phyloP scores from a whole-genome alignment of 2,797 vertebrate species.

The Halcyon badia region DNA sequence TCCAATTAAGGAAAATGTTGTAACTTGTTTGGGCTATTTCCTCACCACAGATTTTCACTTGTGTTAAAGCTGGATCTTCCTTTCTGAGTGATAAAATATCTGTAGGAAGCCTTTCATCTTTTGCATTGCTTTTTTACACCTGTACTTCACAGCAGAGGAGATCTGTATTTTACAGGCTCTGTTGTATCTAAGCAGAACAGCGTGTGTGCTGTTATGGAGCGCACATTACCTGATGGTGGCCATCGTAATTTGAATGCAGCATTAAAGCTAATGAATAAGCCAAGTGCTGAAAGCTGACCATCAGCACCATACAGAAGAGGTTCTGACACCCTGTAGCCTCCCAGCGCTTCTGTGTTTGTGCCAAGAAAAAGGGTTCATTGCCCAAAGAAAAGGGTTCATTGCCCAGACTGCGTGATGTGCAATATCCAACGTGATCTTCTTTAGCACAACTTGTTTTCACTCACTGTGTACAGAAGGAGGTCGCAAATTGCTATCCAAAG shows the following conservation, averaged over 20 bases:
- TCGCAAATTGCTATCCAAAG: conserved; percentile 4
- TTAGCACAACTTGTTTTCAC: conserved; percentile 13
- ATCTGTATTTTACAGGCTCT: not conserved
- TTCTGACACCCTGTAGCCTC: not conserved
- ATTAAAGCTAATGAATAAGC: not conserved
- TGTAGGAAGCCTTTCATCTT: not conserved
- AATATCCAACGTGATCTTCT: not conserved
- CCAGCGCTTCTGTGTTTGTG: not conserved
- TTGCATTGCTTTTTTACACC: not conserved
- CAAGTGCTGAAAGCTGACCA: conserved; percentile 18
- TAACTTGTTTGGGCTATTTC: not conserved
- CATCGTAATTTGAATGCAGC: not conserved
- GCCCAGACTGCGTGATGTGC: not conserved
- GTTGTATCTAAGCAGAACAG: not conserved
- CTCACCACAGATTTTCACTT: not conserved
- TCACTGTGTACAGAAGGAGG: not conserved
- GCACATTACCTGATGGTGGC: not conserved
- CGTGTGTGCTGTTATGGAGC: not conserved
- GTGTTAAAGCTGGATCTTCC: not conserved
- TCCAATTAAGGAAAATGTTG: conserved; percentile 1
- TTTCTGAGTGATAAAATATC: not conserved
- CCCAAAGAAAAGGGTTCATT: not conserved
- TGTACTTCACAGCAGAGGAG: not conserved
- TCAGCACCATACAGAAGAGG: not conserved
- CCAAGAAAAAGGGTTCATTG: not conserved